Evolutionary conservation across 2,113 vertebrate genomes (phyloP).

Genomic region (Oxyruncus cristatus): DNA sequence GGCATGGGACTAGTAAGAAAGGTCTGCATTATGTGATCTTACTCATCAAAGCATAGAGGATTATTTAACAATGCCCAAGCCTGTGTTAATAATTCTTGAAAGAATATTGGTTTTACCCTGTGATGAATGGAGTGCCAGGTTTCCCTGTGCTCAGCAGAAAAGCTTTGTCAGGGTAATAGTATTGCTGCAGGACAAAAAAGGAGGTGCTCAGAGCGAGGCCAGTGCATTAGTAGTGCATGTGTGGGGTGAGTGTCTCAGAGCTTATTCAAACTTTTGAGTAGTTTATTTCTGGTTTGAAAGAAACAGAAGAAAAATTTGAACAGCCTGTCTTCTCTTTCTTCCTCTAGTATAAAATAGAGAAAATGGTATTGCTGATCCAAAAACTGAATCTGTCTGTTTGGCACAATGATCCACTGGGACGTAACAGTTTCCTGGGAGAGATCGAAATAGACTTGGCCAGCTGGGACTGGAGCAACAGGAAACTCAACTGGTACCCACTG

Average conservation of each 20-base stretch:
- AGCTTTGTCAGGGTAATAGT: not conserved
- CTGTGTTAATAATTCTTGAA: not conserved
- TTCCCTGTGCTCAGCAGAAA: not conserved
- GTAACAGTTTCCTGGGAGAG: constrained; percentile 76
- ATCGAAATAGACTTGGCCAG: constrained; percentile 73
- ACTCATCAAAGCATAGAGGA: not conserved
- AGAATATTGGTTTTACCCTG: not conserved
- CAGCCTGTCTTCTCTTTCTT: not conserved
- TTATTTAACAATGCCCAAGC: not conserved
- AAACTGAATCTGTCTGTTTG: constrained; percentile 76
- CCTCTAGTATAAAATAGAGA: constrained; percentile 77
- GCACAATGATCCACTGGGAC: constrained; percentile 75
- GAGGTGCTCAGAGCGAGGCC: not conserved
- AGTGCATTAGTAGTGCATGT: not conserved
- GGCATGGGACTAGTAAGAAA: not conserved
- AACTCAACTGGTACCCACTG: constrained; percentile 70
- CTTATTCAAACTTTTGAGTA: not conserved
- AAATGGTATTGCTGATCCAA: constrained; percentile 75
- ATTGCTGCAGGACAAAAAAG: not conserved
- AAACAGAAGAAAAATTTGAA: not conserved
- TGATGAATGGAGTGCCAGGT: not conserved
- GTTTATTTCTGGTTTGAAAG: not conserved
- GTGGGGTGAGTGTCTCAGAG: not conserved
- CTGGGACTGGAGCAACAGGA: constrained; percentile 76
- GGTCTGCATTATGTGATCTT: not conserved